Conservation (phyloP, 2,888 invertebrate genomes). For the Phalangium opilio region DNA sequence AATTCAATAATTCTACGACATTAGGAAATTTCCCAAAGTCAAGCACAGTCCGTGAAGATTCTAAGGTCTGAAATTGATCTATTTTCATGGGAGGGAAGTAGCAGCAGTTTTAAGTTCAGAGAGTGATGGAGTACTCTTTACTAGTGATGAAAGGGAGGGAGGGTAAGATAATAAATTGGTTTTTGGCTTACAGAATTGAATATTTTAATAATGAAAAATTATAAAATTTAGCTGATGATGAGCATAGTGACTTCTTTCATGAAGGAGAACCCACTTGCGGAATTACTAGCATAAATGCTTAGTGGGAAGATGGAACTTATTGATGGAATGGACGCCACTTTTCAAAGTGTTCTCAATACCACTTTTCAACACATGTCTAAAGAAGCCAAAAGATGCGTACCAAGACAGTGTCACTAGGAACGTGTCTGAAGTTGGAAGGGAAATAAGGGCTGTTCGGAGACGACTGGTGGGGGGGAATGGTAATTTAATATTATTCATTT, state of each 20-base stretch:
- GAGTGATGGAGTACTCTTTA: slow-evolving; percentile 41
- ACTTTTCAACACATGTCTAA: slow-evolving; percentile 32
- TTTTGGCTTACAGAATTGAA: no score
- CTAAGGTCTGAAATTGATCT: slow-evolving; percentile 20
- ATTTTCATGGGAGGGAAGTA: slow-evolving; percentile 20
- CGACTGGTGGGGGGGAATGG: slow-evolving; percentile 58
- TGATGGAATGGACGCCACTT: slow-evolving; percentile 29
- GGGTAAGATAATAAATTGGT: no score
- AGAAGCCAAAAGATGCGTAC: slow-evolving; percentile 29
- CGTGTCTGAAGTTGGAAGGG: slow-evolving; percentile 32
- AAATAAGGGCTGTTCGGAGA: slow-evolving; percentile 67
- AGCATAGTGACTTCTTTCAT: slow-evolving; percentile 47
- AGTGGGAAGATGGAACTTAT: slow-evolving; percentile 34
- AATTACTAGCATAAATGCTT: slow-evolving; percentile 31
- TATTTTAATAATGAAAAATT: no score
- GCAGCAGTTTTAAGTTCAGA: slow-evolving; percentile 42
- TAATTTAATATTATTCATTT: slow-evolving; percentile 13
- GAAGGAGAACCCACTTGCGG: slow-evolving; percentile 35
- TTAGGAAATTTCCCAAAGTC: slow-evolving; percentile 8
- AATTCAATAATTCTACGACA: background rate
- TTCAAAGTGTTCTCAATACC: slow-evolving; percentile 28
- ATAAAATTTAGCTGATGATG: slow-evolving; percentile 46
- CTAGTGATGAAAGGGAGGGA: slow-evolving; percentile 46
- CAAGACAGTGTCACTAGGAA: slow-evolving; percentile 21
- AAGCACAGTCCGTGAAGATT: slow-evolving; percentile 30